phyloP scores from a whole-genome alignment of 1,140 invertebrate genomes.

The Lasioglossum baleicum region DNA sequence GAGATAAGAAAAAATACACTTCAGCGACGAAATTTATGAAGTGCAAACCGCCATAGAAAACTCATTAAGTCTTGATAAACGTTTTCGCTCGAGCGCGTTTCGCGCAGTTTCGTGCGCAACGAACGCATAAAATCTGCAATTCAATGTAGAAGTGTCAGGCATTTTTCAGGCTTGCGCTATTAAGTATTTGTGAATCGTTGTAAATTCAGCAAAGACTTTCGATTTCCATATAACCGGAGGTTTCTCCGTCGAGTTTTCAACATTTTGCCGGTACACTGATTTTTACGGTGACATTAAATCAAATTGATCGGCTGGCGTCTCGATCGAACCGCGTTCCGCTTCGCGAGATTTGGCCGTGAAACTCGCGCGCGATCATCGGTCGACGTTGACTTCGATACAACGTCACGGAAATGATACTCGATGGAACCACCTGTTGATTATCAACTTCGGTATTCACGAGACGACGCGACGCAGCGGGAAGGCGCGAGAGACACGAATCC shows the following conservation, averaged over 20 bases:
- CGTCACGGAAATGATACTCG: constrained; percentile 46
- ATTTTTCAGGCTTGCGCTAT: neutral
- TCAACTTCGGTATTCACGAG: constrained; percentile 47
- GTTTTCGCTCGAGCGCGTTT: neutral
- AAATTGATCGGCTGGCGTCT: neutral
- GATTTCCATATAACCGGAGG: neutral
- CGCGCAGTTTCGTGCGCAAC: neutral
- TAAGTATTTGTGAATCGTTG: neutral
- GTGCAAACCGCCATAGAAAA: neutral
- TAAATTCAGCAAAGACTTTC: neutral
- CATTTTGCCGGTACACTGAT: neutral
- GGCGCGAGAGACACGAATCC: constrained; percentile 37
- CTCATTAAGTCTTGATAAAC: neutral
- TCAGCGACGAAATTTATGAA: neutral
- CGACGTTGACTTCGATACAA: constrained; percentile 2
- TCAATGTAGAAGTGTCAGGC: neutral
- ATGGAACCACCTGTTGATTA: constrained; percentile 59
- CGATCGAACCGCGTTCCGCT: neutral
- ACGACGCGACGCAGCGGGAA: constrained; percentile 19
- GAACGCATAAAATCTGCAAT: neutral
- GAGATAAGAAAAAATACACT: neutral
- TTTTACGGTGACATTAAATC: neutral
- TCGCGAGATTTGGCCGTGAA: constrained; percentile 21
- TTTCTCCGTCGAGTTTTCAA: neutral
- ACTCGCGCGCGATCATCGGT: neutral